Evolutionary conservation across 2,797 vertebrate genomes (phyloP).

Genomic region (Phataginus tricuspis): DNA sequence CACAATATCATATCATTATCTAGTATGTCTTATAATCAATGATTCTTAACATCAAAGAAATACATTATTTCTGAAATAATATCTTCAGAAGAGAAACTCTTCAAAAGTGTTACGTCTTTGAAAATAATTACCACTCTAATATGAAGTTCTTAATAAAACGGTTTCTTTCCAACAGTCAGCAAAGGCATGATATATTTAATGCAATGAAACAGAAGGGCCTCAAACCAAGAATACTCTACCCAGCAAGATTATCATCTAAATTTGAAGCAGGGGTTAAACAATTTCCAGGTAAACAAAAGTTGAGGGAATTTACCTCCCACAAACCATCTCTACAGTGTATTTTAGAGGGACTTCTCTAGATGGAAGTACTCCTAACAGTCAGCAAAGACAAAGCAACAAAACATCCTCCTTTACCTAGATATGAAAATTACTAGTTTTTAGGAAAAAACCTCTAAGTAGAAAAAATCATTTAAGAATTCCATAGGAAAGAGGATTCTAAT

Average conservation of each 20-base stretch:
- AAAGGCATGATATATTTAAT: background rate
- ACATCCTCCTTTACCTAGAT: conserved; percentile 20
- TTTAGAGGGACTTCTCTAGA: too few relatives aligned
- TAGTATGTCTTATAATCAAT: background rate
- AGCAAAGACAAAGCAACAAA: conserved; percentile 40
- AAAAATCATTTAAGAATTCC: background rate
- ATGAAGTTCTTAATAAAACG: background rate
- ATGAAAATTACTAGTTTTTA: background rate
- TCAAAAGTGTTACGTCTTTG: background rate
- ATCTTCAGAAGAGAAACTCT: conserved; percentile 21
- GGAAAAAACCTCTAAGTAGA: background rate
- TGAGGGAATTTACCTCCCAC: too few relatives aligned
- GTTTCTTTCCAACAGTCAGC: background rate
- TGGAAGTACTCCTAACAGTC: background rate
- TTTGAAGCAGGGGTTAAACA: too few relatives aligned
- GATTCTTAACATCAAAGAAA: background rate
- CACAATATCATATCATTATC: background rate
- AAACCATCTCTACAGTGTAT: too few relatives aligned
- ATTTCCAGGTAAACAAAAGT: too few relatives aligned
- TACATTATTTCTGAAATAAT: conserved; percentile 1
- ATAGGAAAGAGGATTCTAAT: background rate
- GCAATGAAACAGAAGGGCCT: too few relatives aligned
- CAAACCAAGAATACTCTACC: too few relatives aligned
- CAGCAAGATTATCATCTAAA: too few relatives aligned
- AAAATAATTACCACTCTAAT: conserved; percentile 2